phyloP scores from a whole-genome alignment of 2,113 vertebrate genomes.

The Ptilonorhynchus violaceus region DNA sequence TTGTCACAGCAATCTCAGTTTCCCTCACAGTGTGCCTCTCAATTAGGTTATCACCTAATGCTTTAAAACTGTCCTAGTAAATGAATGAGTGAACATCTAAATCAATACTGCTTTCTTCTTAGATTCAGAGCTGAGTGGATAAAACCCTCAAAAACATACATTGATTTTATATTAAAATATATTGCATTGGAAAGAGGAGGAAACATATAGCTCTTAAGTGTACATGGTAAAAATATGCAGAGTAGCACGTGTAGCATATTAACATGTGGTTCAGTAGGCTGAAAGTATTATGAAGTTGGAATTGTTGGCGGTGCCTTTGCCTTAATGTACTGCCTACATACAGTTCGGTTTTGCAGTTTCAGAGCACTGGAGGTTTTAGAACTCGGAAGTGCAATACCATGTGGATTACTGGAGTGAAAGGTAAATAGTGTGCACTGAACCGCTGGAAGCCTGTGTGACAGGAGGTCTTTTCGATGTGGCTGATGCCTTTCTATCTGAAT shows the following conservation, averaged over 20 bases:
- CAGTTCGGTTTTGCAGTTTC: background rate
- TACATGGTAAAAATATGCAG: background rate
- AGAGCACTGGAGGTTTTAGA: background rate
- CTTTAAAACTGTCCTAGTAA: conserved; percentile 29
- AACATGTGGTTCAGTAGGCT: background rate
- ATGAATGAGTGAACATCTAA: conserved; percentile 37
- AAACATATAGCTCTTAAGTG: background rate
- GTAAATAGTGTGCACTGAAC: background rate
- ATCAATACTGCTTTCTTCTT: conserved; percentile 8
- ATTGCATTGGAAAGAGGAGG: background rate
- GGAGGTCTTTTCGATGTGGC: background rate
- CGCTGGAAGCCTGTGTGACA: background rate
- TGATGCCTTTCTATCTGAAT: background rate
- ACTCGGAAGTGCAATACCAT: background rate
- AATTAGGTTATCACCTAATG: conserved; percentile 24
- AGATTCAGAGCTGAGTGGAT: background rate
- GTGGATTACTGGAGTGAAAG: background rate
- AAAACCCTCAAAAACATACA: conserved; percentile 15
- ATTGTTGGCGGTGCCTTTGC: background rate
- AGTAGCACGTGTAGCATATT: background rate
- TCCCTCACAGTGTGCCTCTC: background rate
- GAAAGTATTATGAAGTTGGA: background rate
- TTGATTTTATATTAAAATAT: conserved; percentile 32
- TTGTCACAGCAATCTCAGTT: conserved; percentile 35
- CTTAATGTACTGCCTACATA: background rate